Evolutionary conservation across 1,140 invertebrate genomes (phyloP), one percentile per base, ranked within the genome.

Genomic region (Brachionus rubens): DNA sequence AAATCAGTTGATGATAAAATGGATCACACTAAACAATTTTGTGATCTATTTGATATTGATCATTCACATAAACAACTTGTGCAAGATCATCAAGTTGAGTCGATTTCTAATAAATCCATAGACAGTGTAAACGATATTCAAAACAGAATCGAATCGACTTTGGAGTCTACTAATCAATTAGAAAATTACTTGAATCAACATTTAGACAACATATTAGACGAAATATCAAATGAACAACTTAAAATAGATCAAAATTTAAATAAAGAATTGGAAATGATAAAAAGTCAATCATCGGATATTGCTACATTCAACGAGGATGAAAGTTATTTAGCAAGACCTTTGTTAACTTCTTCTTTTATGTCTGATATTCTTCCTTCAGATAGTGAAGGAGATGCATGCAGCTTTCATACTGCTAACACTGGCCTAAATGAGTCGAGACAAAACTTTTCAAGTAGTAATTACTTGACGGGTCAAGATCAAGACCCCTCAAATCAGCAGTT

Each of bases 331-430:
- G 30, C 48, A 3, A 54, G 50, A 24, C 68, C 68, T 36, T 24
- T 72, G n/a, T n/a, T 72, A 16, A 72, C 46, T 24, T 72, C 68
- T 5, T 72, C 68, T 5, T 72, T 72, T 50, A 40, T 50, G 0
- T 50, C 68, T 0, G 30, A 41, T 19, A 40, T 16, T 47, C 19
- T 36, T n/a, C 68, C 46, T 19, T 36, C 46, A 0, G 46, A 72
- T 16, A 41, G 21, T 41, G 68, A 72, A 24, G 21, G 7, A 9
- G 36, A 50, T 26, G 10, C 16, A 26, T 19, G 46, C 9, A 72
- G 68, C 16, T 72, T 41, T 50, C 36, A 40, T 33, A 72, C 68
- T 0, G 68, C 68, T n/a, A 24, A 10, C 3, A 50, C 46, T 4
- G 30, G 36, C 2, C 10, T 41, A 0, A 36, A 50, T 40, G 68